Evolutionary conservation across 2,113 vertebrate species (phyloP), one percentile per base, ranked within the genome.

Genomic region (Oceanites oceanicus): DNA sequence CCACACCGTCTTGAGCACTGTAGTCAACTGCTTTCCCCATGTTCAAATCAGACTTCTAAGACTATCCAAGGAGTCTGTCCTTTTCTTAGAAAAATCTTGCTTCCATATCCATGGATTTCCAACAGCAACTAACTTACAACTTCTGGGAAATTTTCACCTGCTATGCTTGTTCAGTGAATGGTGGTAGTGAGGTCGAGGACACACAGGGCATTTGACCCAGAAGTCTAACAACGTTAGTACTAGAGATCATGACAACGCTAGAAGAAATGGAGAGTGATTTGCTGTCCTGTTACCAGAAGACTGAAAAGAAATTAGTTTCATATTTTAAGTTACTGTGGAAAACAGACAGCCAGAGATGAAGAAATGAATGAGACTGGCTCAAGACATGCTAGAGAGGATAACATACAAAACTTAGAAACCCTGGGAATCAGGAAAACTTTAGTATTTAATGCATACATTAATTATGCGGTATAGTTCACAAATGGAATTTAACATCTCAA

Each of bases 1-100:
- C 7, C 32, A 75, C 49, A 85, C 1, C 3, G 1, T 7, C 36
- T 5, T 16, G 8, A 86, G 16, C 59, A 71, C 0, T 4, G 1
- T 7, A 65, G 8, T 8, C 1, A 1, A 82, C 6, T 26, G 8
- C 29, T 36, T 73, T 44, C 15, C 50, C 10, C 25, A 14, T 10
- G 17, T 55, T 86, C 56, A 62, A 71, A 65, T 4, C 14, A 29
- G 56, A 49, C 23, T 56, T 92, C 6, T 15, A 52, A 17, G 9
- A 71, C 19, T 12, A 34, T 2, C 5, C 23, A 63, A 40, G 16
- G 8, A 86, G 9, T 23, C 34, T 34, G 42, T 18, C 27, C 30
- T 47, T 55, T 74, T 26, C 59, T 2, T 86, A 27, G 25, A 44
- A 38, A 70, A 55, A 45, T 26, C 45, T 32, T 74, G 44, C 13